These are phyloP conservation scores for Oreochromis mossambicus DNA, from an alignment of 2,797 vertebrate genomes.

Conservation along the genomic window DNA sequence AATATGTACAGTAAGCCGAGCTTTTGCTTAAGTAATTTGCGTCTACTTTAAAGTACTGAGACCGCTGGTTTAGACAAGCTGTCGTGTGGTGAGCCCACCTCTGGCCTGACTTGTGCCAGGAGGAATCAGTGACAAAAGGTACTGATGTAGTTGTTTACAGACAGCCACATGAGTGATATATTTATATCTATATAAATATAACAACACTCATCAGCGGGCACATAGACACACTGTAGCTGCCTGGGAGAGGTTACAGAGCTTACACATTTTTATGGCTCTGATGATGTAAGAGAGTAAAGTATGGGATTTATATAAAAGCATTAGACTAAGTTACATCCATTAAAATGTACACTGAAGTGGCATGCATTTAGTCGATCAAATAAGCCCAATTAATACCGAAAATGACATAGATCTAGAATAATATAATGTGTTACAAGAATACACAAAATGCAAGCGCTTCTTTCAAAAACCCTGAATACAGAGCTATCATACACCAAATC, in stretches of 20 bases:
- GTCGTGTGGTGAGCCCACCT: constrained; percentile 5
- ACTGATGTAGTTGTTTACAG: constrained; percentile 16
- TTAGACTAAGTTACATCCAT: constrained; percentile 28
- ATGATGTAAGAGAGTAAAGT: constrained; percentile 13
- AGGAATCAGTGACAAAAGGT: not conserved
- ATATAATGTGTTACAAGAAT: not conserved
- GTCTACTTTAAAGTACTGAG: not conserved
- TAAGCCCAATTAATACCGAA: not conserved
- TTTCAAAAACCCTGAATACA: not conserved
- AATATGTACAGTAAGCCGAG: not conserved
- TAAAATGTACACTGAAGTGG: not conserved
- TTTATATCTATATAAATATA: not conserved
- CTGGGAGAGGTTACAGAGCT: not conserved
- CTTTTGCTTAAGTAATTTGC: not conserved
- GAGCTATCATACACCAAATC: not conserved
- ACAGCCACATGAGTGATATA: not conserved
- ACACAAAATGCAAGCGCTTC: not conserved
- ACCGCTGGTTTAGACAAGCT: not conserved
- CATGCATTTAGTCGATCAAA: not conserved
- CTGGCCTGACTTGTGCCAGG: not conserved
- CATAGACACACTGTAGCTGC: not conserved
- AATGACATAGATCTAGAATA: not conserved
- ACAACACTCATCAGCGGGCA: not conserved
- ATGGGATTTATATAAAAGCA: constrained; percentile 35
- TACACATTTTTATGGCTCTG: not conserved